Evolutionary conservation across 2,888 invertebrate species (phyloP).

Genomic region (Eupithecia insigniata): DNA sequence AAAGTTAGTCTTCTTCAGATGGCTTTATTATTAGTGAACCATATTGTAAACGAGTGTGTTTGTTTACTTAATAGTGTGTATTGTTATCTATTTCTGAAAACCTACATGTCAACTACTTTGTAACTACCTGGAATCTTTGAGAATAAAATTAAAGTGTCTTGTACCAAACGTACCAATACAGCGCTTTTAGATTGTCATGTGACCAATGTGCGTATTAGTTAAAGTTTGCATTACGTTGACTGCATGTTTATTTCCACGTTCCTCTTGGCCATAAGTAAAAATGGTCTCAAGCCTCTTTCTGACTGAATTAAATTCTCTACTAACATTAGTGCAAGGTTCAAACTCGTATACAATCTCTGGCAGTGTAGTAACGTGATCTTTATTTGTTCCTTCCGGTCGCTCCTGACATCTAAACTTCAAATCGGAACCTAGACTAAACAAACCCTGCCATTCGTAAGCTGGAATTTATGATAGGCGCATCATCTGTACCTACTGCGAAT

Average conservation of each 20-base stretch:
- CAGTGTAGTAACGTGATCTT: conserved; percentile 32
- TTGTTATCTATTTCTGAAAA: not conserved
- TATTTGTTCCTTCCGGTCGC: conserved; percentile 42
- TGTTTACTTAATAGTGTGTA: not conserved
- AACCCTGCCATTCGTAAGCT: conserved; percentile 48
- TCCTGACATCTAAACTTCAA: conserved; percentile 56
- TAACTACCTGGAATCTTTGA: not conserved
- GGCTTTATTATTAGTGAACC: too few species aligned
- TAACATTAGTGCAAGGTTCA: not conserved
- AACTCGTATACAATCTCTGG: not conserved
- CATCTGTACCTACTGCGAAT: not conserved
- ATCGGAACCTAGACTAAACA: conserved; percentile 62
- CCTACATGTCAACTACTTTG: not conserved
- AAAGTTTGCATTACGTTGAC: not conserved
- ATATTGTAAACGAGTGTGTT: not conserved
- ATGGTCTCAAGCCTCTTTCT: not conserved
- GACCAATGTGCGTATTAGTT: not conserved
- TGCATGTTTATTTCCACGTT: not conserved
- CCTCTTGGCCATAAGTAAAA: not conserved
- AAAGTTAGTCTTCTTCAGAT: too few species aligned
- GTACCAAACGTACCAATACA: not conserved
- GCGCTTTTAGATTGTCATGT: not conserved
- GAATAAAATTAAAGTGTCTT: not conserved
- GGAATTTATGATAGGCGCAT: not conserved
- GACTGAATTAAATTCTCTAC: not conserved